A percentile compares a stretch with the other conserved stretches of the same genome.
These are phyloP conservation scores for Zosterops borbonicus DNA, from an alignment of 2,113 vertebrate genomes.

Conservation along the genomic window DNA sequence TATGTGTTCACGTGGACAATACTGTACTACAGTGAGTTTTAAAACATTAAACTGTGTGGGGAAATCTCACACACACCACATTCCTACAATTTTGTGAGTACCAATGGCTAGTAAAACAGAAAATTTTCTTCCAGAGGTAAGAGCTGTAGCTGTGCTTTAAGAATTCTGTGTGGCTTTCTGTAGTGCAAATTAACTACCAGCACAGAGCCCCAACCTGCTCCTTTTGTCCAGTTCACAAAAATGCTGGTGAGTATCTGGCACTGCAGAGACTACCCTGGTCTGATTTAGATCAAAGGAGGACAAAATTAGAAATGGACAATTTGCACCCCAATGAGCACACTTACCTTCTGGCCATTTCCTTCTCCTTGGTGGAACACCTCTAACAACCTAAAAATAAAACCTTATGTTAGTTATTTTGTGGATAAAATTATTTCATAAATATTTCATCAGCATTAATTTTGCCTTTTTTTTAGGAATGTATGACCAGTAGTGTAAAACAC, in stretches of 20 bases:
- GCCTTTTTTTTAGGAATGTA: not conserved
- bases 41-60: not conserved
- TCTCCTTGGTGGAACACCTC: not conserved
- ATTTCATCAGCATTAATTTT: not conserved
- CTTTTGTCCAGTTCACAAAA: not conserved
- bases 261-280: not conserved
- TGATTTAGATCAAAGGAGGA: not conserved
- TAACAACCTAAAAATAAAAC: conserved; percentile 40
- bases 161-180: not conserved
- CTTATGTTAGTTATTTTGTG: not conserved
- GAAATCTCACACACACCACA: not conserved
- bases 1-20: not conserved
- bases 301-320: not conserved
- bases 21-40: not conserved
- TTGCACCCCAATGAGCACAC: not conserved
- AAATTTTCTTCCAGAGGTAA: not conserved
- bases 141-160: not conserved
- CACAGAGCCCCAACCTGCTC: not conserved
- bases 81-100: not conserved
- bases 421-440: not conserved
- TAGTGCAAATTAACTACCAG: not conserved
- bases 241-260: not conserved
- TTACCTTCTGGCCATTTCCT: conserved; percentile 47
- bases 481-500: not conserved
- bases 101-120: not conserved